Conservation (phyloP, 2,113 vertebrate species). For the Halichoeres trimaculatus region DNA sequence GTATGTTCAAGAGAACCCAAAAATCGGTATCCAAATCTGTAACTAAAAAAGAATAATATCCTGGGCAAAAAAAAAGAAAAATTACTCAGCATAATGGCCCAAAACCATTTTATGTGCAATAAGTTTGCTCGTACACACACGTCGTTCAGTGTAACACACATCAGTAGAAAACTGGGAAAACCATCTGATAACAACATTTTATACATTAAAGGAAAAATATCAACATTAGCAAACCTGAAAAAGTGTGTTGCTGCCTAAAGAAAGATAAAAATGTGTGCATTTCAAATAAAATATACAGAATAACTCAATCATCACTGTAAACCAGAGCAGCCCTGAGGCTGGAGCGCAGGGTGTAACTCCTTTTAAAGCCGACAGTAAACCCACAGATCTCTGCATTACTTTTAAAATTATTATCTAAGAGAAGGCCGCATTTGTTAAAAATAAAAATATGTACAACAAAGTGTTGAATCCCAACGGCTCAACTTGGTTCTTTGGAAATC, state of each 20-base stretch:
- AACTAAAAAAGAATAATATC: too few relatives aligned
- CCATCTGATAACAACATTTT: not conserved
- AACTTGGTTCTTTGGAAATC: too few relatives aligned
- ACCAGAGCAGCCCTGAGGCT: slow-evolving; percentile 5
- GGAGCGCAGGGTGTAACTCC: not conserved
- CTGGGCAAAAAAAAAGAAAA: too few relatives aligned
- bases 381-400: not conserved
- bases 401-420: not conserved
- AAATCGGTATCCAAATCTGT: too few relatives aligned
- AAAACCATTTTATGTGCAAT: slow-evolving; percentile 12
- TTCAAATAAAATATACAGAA: not conserved
- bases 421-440: not conserved
- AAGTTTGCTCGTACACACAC: slow-evolving; percentile 15
- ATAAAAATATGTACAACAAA: not conserved
- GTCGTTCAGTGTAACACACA: slow-evolving; percentile 22
- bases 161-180: slow-evolving; percentile 10
- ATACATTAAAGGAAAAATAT: not conserved
- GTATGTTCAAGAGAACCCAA: too few relatives aligned
- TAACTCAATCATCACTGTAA: slow-evolving; percentile 6
- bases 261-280: not conserved
- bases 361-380: not conserved
- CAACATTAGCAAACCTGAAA: not conserved
- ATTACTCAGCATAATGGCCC: too few relatives aligned
- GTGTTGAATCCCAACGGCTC: too few relatives aligned
- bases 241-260: not conserved